Evolutionary conservation across 2,888 invertebrate species (phyloP).

Genomic region (Cyaniris semiargus): DNA sequence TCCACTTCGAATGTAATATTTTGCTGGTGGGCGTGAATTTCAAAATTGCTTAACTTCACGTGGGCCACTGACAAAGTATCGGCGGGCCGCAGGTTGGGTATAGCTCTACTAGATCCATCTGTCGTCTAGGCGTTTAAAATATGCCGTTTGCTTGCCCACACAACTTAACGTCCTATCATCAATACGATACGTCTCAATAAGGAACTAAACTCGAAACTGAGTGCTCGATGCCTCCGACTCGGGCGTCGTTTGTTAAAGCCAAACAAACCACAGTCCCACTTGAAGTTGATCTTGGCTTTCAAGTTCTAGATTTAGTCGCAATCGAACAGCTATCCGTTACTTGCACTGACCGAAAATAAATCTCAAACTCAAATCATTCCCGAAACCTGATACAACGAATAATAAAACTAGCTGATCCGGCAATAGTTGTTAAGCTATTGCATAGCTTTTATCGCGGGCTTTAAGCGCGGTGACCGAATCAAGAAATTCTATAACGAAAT

Average conservation of each 20-base stretch:
- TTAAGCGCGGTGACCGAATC: too few species aligned
- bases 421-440: too few species aligned
- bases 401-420: background rate
- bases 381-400: background rate
- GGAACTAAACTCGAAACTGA: slow-evolving; percentile 13
- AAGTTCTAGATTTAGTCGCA: slow-evolving; percentile 2
- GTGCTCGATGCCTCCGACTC: background rate
- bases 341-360: slow-evolving; percentile 2
- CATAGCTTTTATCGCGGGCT: too few species aligned
- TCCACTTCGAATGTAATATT: too few species aligned
- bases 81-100: too few species aligned
- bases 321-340: background rate
- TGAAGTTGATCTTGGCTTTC: slow-evolving; percentile 11
- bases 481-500: too few species aligned
- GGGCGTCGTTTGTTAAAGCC: slow-evolving; percentile 11
- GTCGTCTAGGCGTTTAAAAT: background rate
- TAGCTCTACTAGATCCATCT: too few species aligned
- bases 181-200: slow-evolving; percentile 1
- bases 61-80: too few species aligned
- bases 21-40: too few species aligned
- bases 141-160: background rate
- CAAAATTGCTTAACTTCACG: too few species aligned
- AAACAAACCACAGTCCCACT: slow-evolving; percentile 21
- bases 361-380: background rate
- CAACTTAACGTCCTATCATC: background rate